phyloP scores from a whole-genome alignment of 2,797 vertebrate genomes.

The Hozukius guyotensis region DNA sequence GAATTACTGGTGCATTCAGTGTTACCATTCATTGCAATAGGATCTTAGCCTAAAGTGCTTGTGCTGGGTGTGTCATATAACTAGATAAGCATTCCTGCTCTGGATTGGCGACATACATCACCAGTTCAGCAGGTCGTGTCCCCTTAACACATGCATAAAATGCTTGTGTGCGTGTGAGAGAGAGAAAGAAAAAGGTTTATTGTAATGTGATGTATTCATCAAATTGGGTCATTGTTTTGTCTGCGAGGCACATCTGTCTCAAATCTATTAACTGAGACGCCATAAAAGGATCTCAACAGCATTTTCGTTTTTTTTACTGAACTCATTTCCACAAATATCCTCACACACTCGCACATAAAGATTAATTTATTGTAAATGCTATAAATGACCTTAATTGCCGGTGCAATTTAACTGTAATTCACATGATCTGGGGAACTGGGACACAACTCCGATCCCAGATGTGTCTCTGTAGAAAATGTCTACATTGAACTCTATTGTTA shows the following conservation, averaged over 20 bases:
- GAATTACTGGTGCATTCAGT: background rate
- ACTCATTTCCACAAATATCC: background rate
- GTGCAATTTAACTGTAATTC: background rate
- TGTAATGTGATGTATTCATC: conserved; percentile 15
- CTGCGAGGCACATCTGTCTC: conserved; percentile 5
- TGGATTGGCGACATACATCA: conserved; percentile 10
- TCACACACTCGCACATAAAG: background rate
- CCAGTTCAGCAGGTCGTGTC: conserved; percentile 21
- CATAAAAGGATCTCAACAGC: background rate
- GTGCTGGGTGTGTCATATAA: background rate
- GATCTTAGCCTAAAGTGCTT: background rate
- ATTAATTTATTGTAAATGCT: background rate
- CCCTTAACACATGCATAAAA: background rate
- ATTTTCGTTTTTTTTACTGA: background rate
- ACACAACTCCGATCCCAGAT: background rate
- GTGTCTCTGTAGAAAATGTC: background rate
- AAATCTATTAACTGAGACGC: background rate
- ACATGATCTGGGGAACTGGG: background rate
- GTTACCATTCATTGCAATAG: background rate
- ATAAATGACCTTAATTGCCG: background rate
- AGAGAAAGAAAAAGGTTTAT: background rate
- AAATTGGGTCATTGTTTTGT: conserved; percentile 24
- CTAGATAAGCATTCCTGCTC: conserved; percentile 7
- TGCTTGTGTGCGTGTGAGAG: background rate
- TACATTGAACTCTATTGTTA: background rate